phyloP scores from a whole-genome alignment of 1,140 invertebrate genomes.

The Ceratina japonica region DNA sequence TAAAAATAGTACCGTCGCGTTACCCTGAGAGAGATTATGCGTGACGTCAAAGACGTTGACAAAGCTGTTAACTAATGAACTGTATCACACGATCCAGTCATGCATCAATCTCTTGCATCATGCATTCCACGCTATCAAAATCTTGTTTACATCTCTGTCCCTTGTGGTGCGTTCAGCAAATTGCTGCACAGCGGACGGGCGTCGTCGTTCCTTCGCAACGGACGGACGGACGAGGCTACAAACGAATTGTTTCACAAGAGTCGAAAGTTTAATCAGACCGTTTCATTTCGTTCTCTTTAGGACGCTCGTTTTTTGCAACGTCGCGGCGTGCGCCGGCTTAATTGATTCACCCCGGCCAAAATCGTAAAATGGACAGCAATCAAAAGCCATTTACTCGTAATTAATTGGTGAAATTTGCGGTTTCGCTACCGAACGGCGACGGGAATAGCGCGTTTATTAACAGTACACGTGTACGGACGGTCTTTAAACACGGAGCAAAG shows the following conservation, averaged over 20 bases:
- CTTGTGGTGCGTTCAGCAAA: not conserved
- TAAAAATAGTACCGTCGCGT: conserved; percentile 44
- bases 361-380: not conserved
- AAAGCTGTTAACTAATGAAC: conserved; percentile 47
- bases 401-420: conserved; percentile 10
- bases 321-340: not conserved
- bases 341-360: not conserved
- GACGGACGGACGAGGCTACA: not conserved
- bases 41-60: conserved; percentile 48
- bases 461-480: not conserved
- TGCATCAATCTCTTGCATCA: conserved; percentile 32
- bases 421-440: not conserved
- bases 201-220: not conserved
- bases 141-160: conserved; percentile 24
- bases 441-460: not conserved
- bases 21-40: conserved; percentile 39
- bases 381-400: not conserved
- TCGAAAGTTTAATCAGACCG: conserved; percentile 16
- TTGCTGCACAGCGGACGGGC: not conserved
- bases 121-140: conserved; percentile 13
- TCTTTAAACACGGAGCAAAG: no score
- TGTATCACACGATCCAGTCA: conserved; percentile 23
- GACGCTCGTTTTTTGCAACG: not conserved
- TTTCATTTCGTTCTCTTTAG: not conserved
- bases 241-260: not conserved